A percentile compares a stretch with the other conserved stretches of the same genome.
Evolutionary conservation across 2,888 invertebrate genomes (phyloP).

Genomic region (Lutraria lutraria): DNA sequence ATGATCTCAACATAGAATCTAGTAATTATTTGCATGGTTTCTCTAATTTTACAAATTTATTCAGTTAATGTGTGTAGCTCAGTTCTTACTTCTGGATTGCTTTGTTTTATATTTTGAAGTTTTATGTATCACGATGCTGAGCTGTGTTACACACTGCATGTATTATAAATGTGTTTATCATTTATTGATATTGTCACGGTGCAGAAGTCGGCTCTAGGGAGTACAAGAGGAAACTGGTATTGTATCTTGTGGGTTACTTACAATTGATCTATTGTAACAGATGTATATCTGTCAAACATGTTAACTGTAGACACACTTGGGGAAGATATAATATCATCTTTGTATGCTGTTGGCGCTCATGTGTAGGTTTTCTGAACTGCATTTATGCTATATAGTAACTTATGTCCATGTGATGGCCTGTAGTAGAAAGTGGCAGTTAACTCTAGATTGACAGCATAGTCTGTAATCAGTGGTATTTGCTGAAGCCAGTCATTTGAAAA

Average conservation of each 20-base stretch:
- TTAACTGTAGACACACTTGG: background rate
- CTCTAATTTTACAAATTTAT: background rate
- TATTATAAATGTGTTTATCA: background rate
- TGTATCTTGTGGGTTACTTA: background rate
- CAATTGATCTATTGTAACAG: too few species aligned
- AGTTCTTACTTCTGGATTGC: background rate
- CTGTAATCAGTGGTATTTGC: too few species aligned
- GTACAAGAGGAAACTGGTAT: background rate
- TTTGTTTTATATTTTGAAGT: background rate
- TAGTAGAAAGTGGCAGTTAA: too few species aligned
- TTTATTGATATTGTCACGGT: background rate
- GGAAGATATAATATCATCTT: background rate
- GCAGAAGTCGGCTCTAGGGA: background rate
- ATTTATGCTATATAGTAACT: too few species aligned
- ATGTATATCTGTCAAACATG: background rate
- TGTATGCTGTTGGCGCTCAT: too few species aligned
- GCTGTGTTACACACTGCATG: conserved; percentile 14
- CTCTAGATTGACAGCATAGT: too few species aligned
- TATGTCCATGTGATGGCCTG: too few species aligned
- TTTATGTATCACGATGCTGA: conserved; percentile 3
- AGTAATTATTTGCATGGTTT: background rate
- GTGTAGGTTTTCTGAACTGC: too few species aligned
- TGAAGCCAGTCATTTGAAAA: too few species aligned
- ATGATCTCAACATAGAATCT: background rate
- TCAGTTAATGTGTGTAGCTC: background rate